Base-by-base conservation (phyloP, 2,113 vertebrate genomes). In the Oreochromis spilurus region DNA sequence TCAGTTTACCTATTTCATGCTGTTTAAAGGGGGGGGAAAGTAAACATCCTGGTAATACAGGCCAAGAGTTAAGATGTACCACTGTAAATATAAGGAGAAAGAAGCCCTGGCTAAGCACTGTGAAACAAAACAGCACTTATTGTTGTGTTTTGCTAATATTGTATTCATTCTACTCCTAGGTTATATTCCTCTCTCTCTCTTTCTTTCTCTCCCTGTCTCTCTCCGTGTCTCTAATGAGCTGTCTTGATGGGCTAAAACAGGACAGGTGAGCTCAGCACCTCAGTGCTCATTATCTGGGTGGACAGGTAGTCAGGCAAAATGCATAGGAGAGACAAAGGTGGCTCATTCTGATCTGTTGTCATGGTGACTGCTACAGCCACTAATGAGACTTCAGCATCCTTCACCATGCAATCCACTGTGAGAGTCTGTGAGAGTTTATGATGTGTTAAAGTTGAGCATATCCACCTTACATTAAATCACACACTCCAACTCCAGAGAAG, bases 231-330 rank as follows among this genome's bases (percentile, higher is more conserved):
- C 72, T 87, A 94, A 94, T 89, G 90, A 92, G 93, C 85, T 52
- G 48, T 62, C 45, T 45, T 8, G 58, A 87, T 48, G 70, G 29
- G 29, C 40, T 88, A 29, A 43, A 72, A 88, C 77, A 83, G 62
- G 84, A 87, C 83, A 88, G 84, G 87, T 88, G 94, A 89, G 54
- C 78, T 87, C 38, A 78, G 55, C 79, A 43, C 55, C 81, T 81
- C 54, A 52, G 62, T 72, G 85, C 86, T 94, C 87, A 93, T 96
- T 94, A 94, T 86, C 81, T 58, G 14, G 85, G 65, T 17, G 36
- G 86, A 92, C 84, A 90, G 81, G 67, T 40, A 83, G 82, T 86
- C 72, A 57, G 83, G 48, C 36, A 79, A 87, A 89, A 84, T 77
- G 79, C 72, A 53, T 3, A 7, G 70, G 31, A 45, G 55, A 60